A percentile compares a stretch with the other conserved stretches of the same genome.
These are phyloP conservation scores for Eugnorisma glareosa DNA, from an alignment of 2,888 invertebrate genomes.

Conservation along the genomic window DNA sequence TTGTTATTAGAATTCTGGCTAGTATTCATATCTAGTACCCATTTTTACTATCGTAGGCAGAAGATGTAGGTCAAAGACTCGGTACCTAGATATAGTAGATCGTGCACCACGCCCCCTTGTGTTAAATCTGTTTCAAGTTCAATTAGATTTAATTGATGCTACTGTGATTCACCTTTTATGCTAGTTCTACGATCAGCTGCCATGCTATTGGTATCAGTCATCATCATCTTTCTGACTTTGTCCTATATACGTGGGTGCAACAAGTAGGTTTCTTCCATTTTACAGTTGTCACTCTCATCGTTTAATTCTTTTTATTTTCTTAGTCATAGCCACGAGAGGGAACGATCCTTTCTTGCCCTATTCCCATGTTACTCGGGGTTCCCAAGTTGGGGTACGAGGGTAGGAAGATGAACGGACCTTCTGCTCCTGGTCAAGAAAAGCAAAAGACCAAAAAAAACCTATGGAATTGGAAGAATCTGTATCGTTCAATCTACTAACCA, in stretches of 20 bases:
- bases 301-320: neutral
- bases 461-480: neutral
- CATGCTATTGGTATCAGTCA: neutral
- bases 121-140: conserved; percentile 53
- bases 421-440: neutral
- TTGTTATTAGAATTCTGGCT: neutral
- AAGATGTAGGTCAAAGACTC: conserved; percentile 57
- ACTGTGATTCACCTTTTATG: neutral
- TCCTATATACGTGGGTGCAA: neutral
- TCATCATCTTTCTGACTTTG: neutral
- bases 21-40: conserved; percentile 42
- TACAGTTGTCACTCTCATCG: neutral
- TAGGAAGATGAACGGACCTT: neutral
- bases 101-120: conserved; percentile 37
- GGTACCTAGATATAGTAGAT: conserved; percentile 54
- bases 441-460: neutral
- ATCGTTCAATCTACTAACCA: neutral
- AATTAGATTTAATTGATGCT: conserved; percentile 31
- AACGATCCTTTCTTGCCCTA: neutral
- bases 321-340: neutral
- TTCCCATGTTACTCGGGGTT: neutral
- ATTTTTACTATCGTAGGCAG: conserved; percentile 41
- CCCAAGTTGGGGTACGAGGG: too few relatives aligned
- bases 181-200: neutral
- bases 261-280: neutral